Evolutionary conservation across 2,888 invertebrate species (phyloP), one percentile per base, ranked within the genome.

Genomic region (Empis livida): DNA sequence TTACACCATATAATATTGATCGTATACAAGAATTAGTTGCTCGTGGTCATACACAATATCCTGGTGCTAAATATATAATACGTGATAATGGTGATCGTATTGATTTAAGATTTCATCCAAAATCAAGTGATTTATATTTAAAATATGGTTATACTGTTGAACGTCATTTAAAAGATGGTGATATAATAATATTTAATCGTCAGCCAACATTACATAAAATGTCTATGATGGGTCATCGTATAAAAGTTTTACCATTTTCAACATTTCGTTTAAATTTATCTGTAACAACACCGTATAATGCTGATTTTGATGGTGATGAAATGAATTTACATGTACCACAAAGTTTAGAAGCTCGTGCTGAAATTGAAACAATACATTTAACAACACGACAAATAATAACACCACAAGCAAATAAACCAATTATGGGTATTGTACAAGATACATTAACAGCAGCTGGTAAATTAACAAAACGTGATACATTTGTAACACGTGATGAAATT

Each of bases 351-450:
- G 79, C 79, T 0, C 60, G 77, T 43, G 80, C 80, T 8, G 80
- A 81, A 50, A 42, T 57, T 17, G 56, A 74, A 51, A 78, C 80
- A 61, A 65, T 80, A 43, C 76, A 77, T 44, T 68, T 77, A 52
- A 79, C 78, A 23, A 76, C 77, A 1, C 65, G 79, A 30, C 78
- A 80, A 67, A 75, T 81, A 56, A 76, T 82, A 55, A 81, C 80
- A 2, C 80, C 80, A 1, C 79, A 80, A 61, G 63, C 79, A 20
- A 81, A 81, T 66, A 73, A 77, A 57, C 81, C 81, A 42, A 95
- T 96, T 53, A 97, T 97, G 96, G 96, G 96, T 77, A 95, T 96
- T 73, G 94, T 95, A 59, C 94, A 84, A 63, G 96, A 97, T 62
- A 95, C 95, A 2, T 71, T 97, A 20, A 93, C 92, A 35, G 96